Conservation (phyloP, 2,113 vertebrate genomes). For the Esox niger region DNA sequence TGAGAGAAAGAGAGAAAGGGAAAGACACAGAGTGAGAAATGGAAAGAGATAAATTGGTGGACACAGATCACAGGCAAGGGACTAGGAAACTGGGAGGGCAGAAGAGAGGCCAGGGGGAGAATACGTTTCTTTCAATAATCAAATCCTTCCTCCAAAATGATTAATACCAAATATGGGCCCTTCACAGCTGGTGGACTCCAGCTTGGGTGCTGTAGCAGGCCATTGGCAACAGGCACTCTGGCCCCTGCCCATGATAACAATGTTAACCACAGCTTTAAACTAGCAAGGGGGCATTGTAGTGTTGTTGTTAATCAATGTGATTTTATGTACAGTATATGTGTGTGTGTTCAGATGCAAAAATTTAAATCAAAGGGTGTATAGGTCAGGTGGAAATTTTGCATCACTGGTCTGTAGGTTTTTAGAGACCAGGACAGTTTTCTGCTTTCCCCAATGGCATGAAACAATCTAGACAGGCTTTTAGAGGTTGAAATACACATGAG, state of each 20-base stretch:
- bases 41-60: conserved; percentile 6
- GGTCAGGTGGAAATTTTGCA: too few relatives aligned
- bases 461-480: conserved; percentile 5
- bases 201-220: too few relatives aligned
- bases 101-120: conserved; percentile 40
- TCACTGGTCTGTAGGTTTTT: not conserved
- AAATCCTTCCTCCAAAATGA: not conserved
- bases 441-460: conserved; percentile 20
- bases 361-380: too few relatives aligned
- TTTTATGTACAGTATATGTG: too few relatives aligned
- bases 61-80: conserved; percentile 7
- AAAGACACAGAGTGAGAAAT: not conserved
- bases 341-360: too few relatives aligned
- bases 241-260: conserved; percentile 41
- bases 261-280: conserved; percentile 41
- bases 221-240: conserved; percentile 39
- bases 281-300: not conserved
- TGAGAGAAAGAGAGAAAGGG: too few relatives aligned
- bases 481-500: conserved; percentile 12
- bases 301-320: too few relatives aligned
- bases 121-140: conserved; percentile 57
- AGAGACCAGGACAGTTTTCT: not conserved
- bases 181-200: conserved; percentile 32
- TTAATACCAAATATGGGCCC: conserved; percentile 39
- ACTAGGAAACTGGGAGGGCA: conserved; percentile 31